Percentiles rank a stretch among this genome's conserved stretches.
These are phyloP conservation scores for Calameuta pallipes DNA, from an alignment of 2,888 invertebrate genomes.

Conservation along the genomic window DNA sequence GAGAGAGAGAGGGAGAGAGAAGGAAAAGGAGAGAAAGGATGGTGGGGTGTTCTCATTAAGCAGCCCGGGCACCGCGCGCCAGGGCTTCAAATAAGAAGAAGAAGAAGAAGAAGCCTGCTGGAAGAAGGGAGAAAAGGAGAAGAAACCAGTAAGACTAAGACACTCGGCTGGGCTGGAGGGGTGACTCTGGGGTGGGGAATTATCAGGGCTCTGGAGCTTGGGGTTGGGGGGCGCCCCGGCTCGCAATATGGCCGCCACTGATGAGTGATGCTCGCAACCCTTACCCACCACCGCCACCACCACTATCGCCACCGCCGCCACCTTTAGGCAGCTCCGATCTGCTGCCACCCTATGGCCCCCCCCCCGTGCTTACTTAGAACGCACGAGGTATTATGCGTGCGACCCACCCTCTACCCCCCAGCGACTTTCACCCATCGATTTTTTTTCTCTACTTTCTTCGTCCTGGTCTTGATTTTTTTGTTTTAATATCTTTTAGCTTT, in stretches of 20 bases:
- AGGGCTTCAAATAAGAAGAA: slow-evolving; percentile 56
- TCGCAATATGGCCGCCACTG: slow-evolving; percentile 65
- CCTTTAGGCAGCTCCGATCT: background rate
- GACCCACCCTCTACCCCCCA: slow-evolving; percentile 15
- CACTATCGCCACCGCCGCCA: slow-evolving; percentile 9
- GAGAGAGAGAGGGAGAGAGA: slow-evolving; percentile 20
- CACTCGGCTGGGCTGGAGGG: slow-evolving; percentile 37
- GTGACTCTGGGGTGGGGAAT: slow-evolving; percentile 51
- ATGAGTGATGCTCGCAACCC: slow-evolving; percentile 65
- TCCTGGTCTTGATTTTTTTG: slow-evolving; percentile 25
- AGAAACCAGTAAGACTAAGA: slow-evolving; percentile 55
- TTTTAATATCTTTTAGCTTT: slow-evolving; percentile 17
- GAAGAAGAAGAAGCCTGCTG: slow-evolving; percentile 37
- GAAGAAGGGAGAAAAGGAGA: slow-evolving; percentile 51
- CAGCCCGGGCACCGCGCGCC: slow-evolving; percentile 62
- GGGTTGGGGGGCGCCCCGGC: slow-evolving; percentile 41
- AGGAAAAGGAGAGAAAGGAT: slow-evolving; percentile 32
- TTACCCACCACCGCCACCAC: slow-evolving; percentile 47
- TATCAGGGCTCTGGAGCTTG: slow-evolving; percentile 58
- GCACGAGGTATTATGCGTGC: slow-evolving; percentile 49
- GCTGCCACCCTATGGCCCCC: background rate
- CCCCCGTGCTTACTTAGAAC: slow-evolving; percentile 24
- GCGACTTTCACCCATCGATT: background rate
- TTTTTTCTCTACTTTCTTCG: slow-evolving; percentile 41
- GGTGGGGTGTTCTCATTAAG: slow-evolving; percentile 65